Evolutionary conservation across 2,888 invertebrate genomes (phyloP), one percentile per base, ranked within the genome.

Genomic region (Tortrix viridana): DNA sequence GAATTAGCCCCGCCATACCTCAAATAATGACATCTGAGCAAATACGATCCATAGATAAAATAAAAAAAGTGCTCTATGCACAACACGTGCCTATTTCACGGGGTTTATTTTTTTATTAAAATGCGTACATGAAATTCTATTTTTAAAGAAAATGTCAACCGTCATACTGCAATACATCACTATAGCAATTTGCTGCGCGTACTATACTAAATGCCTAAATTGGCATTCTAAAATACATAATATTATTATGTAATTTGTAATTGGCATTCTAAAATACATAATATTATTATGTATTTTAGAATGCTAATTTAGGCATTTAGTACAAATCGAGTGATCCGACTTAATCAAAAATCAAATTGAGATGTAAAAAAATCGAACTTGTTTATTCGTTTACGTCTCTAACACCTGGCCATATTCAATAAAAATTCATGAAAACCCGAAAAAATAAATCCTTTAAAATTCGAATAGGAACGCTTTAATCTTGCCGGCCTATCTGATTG

Each of bases 401-500:
- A 38, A 48, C 53, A 63, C 63, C 58, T 58, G 63, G 41, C 58
- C 48, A 53, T 18, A 12, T 58, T 37, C 57, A 44, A 61, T 62
- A 62, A 54, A 62, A 65, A 54, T 20, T 59, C 54, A 63, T 57
- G 56, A 41, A 60, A 64, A 60, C 20, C 23, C 38, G 59, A 61
- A 65, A 71, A 77, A 71, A 71, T 75, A 71, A 80, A 84, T 81
- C 75, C 80, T 78, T 83, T 81, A 68, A 78, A 81, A 85, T 84
- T 86, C 82, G 82, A 83, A 86, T 81, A 82, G 80, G 81, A 85
- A 75, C 77, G 75, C 73, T 87, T 83, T 88, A 88, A 89, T 88
- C 88, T 86, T 79, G 77, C 73, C 74, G 76, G 77, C 79, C 79
- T 79, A 89, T 89, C 89, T 88, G 88, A 89, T 91, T 90, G 88